A percentile compares a stretch with the other conserved stretches of the same genome.
These are phyloP conservation scores for Myzus persicae DNA, from an alignment of 1,140 invertebrate species.

Conservation along the genomic window DNA sequence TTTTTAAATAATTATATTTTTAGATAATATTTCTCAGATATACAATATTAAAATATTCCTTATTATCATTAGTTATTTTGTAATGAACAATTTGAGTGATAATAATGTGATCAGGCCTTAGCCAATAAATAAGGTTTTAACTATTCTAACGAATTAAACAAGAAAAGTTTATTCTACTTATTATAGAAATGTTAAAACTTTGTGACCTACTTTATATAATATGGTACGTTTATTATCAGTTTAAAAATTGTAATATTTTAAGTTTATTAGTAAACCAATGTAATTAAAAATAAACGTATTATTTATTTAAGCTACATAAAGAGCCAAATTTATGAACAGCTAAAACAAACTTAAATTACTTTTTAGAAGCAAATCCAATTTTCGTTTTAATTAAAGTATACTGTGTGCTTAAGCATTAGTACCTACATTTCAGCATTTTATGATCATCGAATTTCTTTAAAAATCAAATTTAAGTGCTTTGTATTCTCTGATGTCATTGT, in stretches of 20 bases:
- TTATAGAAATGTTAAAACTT: constrained; percentile 37
- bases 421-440: constrained; percentile 12
- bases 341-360: constrained; percentile 51
- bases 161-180: constrained; percentile 25
- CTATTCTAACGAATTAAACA: constrained; percentile 3
- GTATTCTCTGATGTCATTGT: not conserved
- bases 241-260: constrained; percentile 53
- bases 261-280: constrained; percentile 47
- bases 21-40: too few relatives aligned
- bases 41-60: too few relatives aligned
- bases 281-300: constrained; percentile 55
- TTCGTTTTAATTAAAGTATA: constrained; percentile 49
- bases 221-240: constrained; percentile 34
- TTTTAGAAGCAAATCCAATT: constrained; percentile 46
- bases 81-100: not conserved
- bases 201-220: constrained; percentile 37
- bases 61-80: too few relatives aligned
- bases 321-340: constrained; percentile 46
- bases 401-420: constrained; percentile 15
- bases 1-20: too few relatives aligned
- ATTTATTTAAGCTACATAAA: constrained; percentile 48
- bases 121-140: constrained; percentile 5
- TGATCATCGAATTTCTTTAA: not conserved
- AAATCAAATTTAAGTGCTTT: constrained; percentile 20
- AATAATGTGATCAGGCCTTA: not conserved